Base-by-base conservation (phyloP, 2,888 invertebrate genomes). In the Thyatira batis region DNA sequence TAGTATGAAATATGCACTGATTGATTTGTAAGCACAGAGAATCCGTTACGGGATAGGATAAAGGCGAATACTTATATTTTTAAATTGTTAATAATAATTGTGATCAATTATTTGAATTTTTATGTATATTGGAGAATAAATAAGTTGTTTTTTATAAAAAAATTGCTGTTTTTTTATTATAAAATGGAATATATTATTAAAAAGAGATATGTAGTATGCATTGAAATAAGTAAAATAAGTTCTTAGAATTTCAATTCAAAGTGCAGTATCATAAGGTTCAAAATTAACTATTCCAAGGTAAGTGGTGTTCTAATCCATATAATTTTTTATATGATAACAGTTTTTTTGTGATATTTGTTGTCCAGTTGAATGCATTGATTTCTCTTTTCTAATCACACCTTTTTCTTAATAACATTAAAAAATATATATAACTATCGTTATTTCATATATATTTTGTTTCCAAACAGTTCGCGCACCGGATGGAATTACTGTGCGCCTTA, bases 401-500 rank as follows among this genome's bases (percentile, higher is more conserved):
- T 44, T 45, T 45, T 43, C 43, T 30, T 45, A 20, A 43, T 44
- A 17, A 45, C 44, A n/a, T 23, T 25, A 44, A 52, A 39, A 50
- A 49, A 50, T 60, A 52, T 50, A 33, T 20, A 56, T 53, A 54
- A 49, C 46, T 52, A 60, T 62, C 43, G 45, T 44, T 49, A 45
- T 54, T 33, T 46, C 39, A 49, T 44, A 51, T 30, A 28, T 21
- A 33, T 61, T 60, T 69, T 58, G 71, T 76, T 74, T 73, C 55
- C 57, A 70, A 64, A 60, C 90, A 92, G 92, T 92, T 78, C 92
- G 91, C 55, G 86, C 87, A 52, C 82, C 85, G 43, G 92, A 92
- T 63, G 92, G 91, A 60, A 92, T 92, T 51, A 92, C 92, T 55
- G 92, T 92, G 57, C 92, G 92, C 52, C 78, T 92, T 30, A 84